These are phyloP conservation scores for Eurytoma adleriae DNA, from an alignment of 2,888 invertebrate genomes.

Conservation along the genomic window DNA sequence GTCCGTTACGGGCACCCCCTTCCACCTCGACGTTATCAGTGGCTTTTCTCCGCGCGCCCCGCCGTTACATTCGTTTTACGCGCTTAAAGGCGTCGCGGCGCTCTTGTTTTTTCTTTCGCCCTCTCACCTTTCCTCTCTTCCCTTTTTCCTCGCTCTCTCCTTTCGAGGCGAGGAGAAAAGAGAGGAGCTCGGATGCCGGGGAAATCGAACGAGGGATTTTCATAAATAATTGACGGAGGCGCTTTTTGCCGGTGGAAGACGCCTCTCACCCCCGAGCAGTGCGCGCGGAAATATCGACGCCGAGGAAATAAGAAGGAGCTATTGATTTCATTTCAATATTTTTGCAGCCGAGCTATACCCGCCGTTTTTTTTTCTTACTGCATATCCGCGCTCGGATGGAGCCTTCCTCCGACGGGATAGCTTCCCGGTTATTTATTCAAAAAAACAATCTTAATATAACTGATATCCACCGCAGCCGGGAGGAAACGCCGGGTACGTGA, in stretches of 20 bases:
- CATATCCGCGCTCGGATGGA: not conserved
- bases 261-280: not conserved
- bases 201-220: constrained; percentile 50
- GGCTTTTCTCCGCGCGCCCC: constrained; percentile 16
- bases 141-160: not conserved
- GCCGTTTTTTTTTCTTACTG: not conserved
- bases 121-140: not conserved
- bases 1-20: not conserved
- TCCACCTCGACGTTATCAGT: constrained; percentile 1
- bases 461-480: too few relatives aligned
- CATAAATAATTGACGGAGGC: constrained; percentile 53
- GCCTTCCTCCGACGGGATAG: too few relatives aligned
- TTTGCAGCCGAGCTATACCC: not conserved
- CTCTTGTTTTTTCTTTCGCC: constrained; percentile 19
- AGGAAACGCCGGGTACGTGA: too few relatives aligned
- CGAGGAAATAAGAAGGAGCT: constrained; percentile 13
- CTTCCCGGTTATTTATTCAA: too few relatives aligned
- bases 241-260: not conserved
- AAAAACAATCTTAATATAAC: too few relatives aligned
- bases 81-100: constrained; percentile 10
- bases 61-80: constrained; percentile 35
- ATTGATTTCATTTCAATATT: constrained; percentile 44
- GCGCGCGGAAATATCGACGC: constrained; percentile 15
- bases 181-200: too few relatives aligned
- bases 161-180: constrained; percentile 1